phyloP scores from a whole-genome alignment of 2,888 invertebrate genomes.

The Epistrophella euchroma region DNA sequence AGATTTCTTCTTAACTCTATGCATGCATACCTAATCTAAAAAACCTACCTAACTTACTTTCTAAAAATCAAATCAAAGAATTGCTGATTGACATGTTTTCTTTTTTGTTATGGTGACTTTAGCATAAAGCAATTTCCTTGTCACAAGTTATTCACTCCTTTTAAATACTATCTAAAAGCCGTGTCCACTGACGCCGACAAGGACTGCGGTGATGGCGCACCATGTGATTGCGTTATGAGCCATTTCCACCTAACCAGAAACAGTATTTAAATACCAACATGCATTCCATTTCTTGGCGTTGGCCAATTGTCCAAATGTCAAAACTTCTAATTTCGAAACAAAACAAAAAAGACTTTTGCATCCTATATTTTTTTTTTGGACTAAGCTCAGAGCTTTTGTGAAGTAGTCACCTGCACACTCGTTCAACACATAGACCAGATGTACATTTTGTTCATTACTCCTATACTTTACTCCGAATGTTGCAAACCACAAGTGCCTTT shows the following conservation, averaged over 20 bases:
- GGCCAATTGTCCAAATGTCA: conserved; percentile 71
- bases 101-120: conserved; percentile 1
- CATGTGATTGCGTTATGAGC: background rate
- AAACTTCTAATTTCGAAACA: conserved; percentile 48
- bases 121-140: conserved; percentile 43
- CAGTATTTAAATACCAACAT: conserved; percentile 65
- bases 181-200: conserved; percentile 27
- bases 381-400: conserved; percentile 37
- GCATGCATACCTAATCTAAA: background rate
- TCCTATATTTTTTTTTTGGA: background rate
- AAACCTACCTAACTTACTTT: too few relatives aligned
- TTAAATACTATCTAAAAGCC: conserved; percentile 4
- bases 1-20: background rate
- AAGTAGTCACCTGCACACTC: conserved; percentile 65
- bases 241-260: conserved; percentile 48
- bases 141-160: conserved; percentile 19
- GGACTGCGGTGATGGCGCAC: background rate
- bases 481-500: conserved; percentile 13
- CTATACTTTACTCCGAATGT: conserved; percentile 3
- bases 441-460: conserved; percentile 14
- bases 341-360: conserved; percentile 9
- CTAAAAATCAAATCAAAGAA: background rate
- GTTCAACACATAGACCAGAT: conserved; percentile 45
- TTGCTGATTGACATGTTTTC: conserved; percentile 32
- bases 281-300: conserved; percentile 69